Evolutionary conservation across 2,888 invertebrate genomes (phyloP).

Genomic region (Plagiodera versicolora): DNA sequence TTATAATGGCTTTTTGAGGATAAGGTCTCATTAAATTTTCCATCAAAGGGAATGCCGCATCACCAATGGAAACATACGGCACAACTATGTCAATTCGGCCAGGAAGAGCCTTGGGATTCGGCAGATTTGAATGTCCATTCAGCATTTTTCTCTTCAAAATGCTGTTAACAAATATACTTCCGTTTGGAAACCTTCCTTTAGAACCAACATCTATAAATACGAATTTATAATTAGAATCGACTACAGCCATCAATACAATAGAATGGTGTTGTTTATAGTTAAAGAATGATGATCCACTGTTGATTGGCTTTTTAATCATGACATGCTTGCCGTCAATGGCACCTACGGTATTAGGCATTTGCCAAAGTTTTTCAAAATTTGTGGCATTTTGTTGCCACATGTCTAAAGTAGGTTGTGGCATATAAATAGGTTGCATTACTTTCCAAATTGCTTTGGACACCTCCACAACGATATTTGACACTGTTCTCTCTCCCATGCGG

Average conservation of each 20-base stretch:
- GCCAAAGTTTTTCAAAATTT: neutral
- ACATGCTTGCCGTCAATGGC: constrained; percentile 5
- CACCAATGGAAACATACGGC: neutral
- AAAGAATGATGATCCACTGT: constrained; percentile 7
- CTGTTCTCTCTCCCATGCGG: constrained; percentile 12
- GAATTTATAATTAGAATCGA: constrained; percentile 14
- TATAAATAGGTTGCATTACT: no score
- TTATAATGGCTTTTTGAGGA: neutral
- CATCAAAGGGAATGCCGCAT: constrained; percentile 4
- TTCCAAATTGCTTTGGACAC: neutral
- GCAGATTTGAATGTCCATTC: neutral
- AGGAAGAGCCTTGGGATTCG: neutral
- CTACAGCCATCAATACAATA: constrained; percentile 30
- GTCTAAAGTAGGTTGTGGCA: no score
- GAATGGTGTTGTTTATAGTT: constrained; percentile 22
- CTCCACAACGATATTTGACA: neutral
- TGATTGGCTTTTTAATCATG: neutral
- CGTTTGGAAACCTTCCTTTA: neutral
- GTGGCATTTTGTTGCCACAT: neutral
- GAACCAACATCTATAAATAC: neutral
- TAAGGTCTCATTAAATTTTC: constrained; percentile 17
- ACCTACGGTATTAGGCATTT: constrained; percentile 5
- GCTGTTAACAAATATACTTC: constrained; percentile 1
- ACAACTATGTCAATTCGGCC: neutral
- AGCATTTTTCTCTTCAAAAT: neutral